Evolutionary conservation across 2,888 invertebrate genomes (phyloP), one percentile per base, ranked within the genome.

Genomic region (Galerucella pusilla): DNA sequence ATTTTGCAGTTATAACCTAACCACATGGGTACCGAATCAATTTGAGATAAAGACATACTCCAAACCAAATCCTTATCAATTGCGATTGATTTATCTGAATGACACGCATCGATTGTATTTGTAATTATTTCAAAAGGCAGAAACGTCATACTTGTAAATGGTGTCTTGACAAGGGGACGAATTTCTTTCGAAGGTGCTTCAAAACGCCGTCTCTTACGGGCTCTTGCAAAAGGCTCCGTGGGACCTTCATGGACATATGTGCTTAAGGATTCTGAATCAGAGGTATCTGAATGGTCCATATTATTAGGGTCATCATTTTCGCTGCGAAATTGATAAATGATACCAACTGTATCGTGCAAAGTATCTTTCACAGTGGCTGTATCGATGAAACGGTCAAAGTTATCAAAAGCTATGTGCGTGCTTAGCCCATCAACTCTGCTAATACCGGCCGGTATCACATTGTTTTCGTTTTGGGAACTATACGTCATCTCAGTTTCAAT

Each of bases 321-420:
- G 74, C 72, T 70, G 75, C 71, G 59, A 67, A 80, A 80, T 80
- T 84, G 85, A 77, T 81, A 82, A 60, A 81, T 79, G 67, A 83
- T 81, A 28, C 80, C 80, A 68, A 83, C 81, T 46, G 80, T 81
- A 67, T 82, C 80, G 63, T 82, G 81, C 70, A 82, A 35, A 11
- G 81, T 83, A 63, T 80, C 80, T 73, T 81, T 80, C 28, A 80
- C 80, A 57, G 78, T 65, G 49, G 73, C 46, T 54, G 82, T 83
- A 25, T 83, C 82, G 28, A 82, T 81, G 68, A 81, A 83, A 42
- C 82, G 77, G 61, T 80, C 82, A 65, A 79, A 81, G 78, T 84
- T 84, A 73, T 84, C 82, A 74, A 82, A 83, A 60, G 84, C 83
- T 66, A 84, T 80, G 72, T 82, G 83, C 9, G 80, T 84, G 54